A percentile compares a stretch with the other conserved stretches of the same genome.
phyloP scores from a whole-genome alignment of 2,113 vertebrate species.

The Platichthys stellatus region DNA sequence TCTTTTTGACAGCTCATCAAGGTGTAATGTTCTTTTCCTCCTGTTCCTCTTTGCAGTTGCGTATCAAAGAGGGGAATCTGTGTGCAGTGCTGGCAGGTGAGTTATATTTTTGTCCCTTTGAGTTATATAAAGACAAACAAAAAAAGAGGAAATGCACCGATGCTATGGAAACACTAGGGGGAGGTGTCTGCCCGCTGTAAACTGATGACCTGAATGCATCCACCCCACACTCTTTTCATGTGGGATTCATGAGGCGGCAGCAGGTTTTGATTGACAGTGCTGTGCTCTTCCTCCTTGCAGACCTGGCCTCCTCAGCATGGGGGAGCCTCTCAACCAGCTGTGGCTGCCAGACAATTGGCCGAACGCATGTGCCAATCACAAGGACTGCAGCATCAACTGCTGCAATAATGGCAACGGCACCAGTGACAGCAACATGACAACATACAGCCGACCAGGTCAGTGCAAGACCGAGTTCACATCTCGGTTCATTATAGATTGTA shows the following conservation, averaged over 20 bases:
- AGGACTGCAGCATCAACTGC: slow-evolving; percentile 95
- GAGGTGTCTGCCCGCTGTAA: slow-evolving; percentile 56
- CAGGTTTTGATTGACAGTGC: slow-evolving; percentile 62
- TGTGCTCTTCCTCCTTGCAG: slow-evolving; percentile 76
- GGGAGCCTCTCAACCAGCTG: slow-evolving; percentile 89
- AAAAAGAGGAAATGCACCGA: slow-evolving; percentile 26
- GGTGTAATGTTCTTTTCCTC: slow-evolving; percentile 23
- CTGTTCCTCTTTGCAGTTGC: slow-evolving; percentile 84
- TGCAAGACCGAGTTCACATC: background rate
- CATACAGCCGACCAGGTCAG: slow-evolving; percentile 95
- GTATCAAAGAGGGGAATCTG: slow-evolving; percentile 94
- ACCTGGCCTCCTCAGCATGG: slow-evolving; percentile 92
- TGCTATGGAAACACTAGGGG: slow-evolving; percentile 56
- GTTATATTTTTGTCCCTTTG: slow-evolving; percentile 60
- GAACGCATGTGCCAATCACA: slow-evolving; percentile 92
- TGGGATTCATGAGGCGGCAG: background rate
- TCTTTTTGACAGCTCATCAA: slow-evolving; percentile 65
- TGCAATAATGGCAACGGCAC: slow-evolving; percentile 92
- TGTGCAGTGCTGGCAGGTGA: slow-evolving; percentile 93
- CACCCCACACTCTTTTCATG: background rate
- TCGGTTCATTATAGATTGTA: background rate
- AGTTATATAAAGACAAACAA: slow-evolving; percentile 37
- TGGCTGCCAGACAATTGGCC: slow-evolving; percentile 97
- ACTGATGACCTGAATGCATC: background rate
- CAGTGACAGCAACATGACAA: slow-evolving; percentile 94